Evolutionary conservation across 2,888 invertebrate genomes (phyloP).

Genomic region (Scrobipalpa atriplicella): DNA sequence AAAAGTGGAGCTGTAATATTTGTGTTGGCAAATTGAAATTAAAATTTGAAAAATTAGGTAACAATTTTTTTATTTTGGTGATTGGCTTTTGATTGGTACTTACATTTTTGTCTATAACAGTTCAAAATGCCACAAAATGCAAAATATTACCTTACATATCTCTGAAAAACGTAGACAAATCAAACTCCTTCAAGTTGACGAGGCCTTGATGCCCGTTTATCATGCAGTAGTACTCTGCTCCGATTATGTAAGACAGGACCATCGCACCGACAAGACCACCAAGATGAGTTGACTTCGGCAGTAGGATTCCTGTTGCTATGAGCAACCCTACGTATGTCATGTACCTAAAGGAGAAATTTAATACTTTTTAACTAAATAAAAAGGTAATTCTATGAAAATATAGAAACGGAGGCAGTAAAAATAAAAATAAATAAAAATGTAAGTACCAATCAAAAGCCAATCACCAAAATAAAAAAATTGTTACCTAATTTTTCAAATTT

Average conservation of each 20-base stretch:
- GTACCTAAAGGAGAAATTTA: conserved; percentile 79
- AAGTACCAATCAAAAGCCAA: neutral
- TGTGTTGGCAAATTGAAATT: conserved; percentile 29
- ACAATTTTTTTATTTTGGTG: conserved; percentile 22
- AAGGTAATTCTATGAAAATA: neutral
- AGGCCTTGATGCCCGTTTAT: conserved; percentile 79
- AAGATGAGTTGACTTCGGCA: conserved; percentile 89
- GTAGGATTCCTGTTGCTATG: conserved; percentile 92
- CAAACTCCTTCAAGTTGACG: conserved; percentile 63
- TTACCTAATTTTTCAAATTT: conserved; percentile 20
- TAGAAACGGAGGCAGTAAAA: neutral
- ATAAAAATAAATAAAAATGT: neutral
- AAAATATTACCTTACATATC: neutral
- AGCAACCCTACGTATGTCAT: conserved; percentile 93
- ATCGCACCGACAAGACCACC: conserved; percentile 91
- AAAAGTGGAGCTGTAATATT: conserved; percentile 67
- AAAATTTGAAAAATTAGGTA: conserved; percentile 19
- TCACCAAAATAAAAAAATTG: conserved; percentile 22
- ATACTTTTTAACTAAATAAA: no score
- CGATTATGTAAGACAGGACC: conserved; percentile 91
- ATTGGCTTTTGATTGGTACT: neutral
- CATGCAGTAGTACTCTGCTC: conserved; percentile 89
- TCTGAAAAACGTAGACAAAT: conserved; percentile 45
- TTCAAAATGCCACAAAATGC: no score
- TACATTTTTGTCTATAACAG: neutral